Conservation (phyloP, 2,888 invertebrate genomes). For the Caenorhabditis virilis region DNA sequence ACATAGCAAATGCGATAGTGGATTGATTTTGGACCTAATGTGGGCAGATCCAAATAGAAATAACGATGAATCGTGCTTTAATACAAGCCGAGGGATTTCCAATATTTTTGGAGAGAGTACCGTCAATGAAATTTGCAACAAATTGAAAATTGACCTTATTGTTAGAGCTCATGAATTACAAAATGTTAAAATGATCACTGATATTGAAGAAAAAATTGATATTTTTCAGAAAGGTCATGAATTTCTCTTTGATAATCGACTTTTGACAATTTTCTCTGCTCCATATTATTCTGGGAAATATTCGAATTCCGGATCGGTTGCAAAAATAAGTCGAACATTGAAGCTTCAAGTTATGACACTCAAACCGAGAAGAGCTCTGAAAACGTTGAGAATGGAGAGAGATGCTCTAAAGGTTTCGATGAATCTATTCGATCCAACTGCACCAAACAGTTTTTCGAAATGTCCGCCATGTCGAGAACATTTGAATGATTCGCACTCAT, state of each 20-base stretch:
- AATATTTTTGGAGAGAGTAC: constrained; percentile 47
- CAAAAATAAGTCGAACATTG: constrained; percentile 15
- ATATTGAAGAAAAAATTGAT: too few species aligned
- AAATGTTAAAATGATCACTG: too few species aligned
- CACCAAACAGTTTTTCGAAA: not conserved
- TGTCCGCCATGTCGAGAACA: not conserved
- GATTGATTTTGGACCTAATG: constrained; percentile 52
- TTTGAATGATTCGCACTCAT: not conserved
- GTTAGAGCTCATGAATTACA: constrained; percentile 59
- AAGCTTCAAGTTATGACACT: constrained; percentile 26
- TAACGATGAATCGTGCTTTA: constrained; percentile 14
- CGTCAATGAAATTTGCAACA: constrained; percentile 40
- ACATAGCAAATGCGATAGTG: constrained; percentile 48
- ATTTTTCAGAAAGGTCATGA: constrained; percentile 44
- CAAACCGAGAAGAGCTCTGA: constrained; percentile 13
- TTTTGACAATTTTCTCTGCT: constrained; percentile 61
- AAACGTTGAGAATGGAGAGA: constrained; percentile 7
- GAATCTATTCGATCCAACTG: constrained; percentile 2
- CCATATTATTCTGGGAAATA: constrained; percentile 57
- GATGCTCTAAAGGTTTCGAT: not conserved
- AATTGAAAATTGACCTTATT: constrained; percentile 50
- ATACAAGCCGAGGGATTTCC: constrained; percentile 44
- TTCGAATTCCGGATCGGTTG: constrained; percentile 52
- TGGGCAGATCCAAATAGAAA: constrained; percentile 56
- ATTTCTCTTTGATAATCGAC: constrained; percentile 45